A percentile compares a stretch with the other conserved stretches of the same genome.
Conservation (phyloP, 2,888 invertebrate species). For the Leucophenga maculata region DNA sequence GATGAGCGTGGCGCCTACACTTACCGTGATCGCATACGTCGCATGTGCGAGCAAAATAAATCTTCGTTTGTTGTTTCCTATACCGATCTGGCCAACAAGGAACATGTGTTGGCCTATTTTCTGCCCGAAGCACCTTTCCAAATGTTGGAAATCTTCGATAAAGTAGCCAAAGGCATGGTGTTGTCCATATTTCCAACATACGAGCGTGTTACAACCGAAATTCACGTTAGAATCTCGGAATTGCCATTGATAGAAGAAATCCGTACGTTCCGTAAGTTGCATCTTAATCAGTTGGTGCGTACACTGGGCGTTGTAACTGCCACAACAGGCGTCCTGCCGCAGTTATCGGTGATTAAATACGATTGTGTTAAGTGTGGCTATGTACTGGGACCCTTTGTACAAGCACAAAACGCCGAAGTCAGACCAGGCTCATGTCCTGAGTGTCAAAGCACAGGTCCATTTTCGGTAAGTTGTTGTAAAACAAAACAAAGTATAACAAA, state of each 20-base stretch:
- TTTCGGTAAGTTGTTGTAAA: slow-evolving; percentile 77
- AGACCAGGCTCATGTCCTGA: slow-evolving; percentile 98
- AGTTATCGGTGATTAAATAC: slow-evolving; percentile 95
- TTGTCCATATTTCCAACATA: slow-evolving; percentile 96
- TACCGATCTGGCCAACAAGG: slow-evolving; percentile 88
- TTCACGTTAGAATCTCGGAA: slow-evolving; percentile 95
- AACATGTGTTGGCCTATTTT: slow-evolving; percentile 96
- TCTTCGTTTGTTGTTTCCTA: slow-evolving; percentile 95
- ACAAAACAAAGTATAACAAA: neutral
- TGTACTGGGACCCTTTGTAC: slow-evolving; percentile 95
- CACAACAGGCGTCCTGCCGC: slow-evolving; percentile 95
- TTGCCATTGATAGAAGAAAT: slow-evolving; percentile 96
- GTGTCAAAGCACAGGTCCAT: slow-evolving; percentile 96
- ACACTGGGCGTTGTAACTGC: slow-evolving; percentile 96
- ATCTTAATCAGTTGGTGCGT: slow-evolving; percentile 94
- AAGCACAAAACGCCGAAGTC: slow-evolving; percentile 93
- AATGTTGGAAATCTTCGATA: slow-evolving; percentile 96
- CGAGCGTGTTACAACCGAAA: slow-evolving; percentile 92
- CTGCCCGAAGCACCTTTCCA: slow-evolving; percentile 97
- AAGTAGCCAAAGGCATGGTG: slow-evolving; percentile 94
- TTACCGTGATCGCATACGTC: slow-evolving; percentile 92
- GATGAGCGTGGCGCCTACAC: slow-evolving; percentile 90
- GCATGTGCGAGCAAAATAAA: slow-evolving; percentile 94
- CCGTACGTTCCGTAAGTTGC: slow-evolving; percentile 89
- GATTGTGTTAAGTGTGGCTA: slow-evolving; percentile 97